Base-by-base conservation (phyloP, 2,113 vertebrate genomes). In the Arenaria interpres region DNA sequence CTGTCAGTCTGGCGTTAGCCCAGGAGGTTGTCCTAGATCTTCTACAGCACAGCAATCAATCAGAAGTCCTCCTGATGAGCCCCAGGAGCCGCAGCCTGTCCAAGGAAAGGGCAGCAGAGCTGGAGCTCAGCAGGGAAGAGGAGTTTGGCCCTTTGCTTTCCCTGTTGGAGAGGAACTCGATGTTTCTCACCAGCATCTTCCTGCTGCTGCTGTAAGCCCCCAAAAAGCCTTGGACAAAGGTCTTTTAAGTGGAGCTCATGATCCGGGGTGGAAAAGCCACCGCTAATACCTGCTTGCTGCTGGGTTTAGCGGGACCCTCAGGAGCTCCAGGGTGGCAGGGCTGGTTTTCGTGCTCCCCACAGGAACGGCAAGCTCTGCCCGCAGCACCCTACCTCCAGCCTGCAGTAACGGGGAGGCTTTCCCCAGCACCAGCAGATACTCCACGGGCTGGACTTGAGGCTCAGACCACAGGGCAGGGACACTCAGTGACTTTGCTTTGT, bases 161-260 rank as follows among this genome's bases (percentile, higher is more conserved):
- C 16, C 37, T 50, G 12, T 1, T 7, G 0, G 39, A 81, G 9
- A 10, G 13, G 5, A 90, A 23, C 12, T 81, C 3, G 0, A 6
- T 2, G 0, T 67, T 85, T 75, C 45, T 59, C 12, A 33, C n/a
- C 35, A 43, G 8, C 5, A 4, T 30, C 35, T 62, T 46, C 35
- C 85, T 57, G 12, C 22, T 66, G 68, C 28, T 51, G 48, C 53
- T 68, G 25, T 45, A 69, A 60, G n/a, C 15, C 20, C n/a, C 30
- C 32, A 41, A 32, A 39, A 85, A 32, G 27, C 37, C 17, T 77
- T 39, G 35, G 51, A 45, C 12, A 89, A 82, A 41, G 18, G 50
- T 62, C 30, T 22, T 84, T 39, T 23, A 24, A 32, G 5, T n/a
- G 43, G 37, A 50, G 14, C 4, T 81, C 22, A 17, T 0, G 6